Percentiles rank a stretch among this genome's conserved stretches.
These are phyloP conservation scores for Tokudaia muenninki DNA, from an alignment of 2,797 vertebrate genomes.

Conservation along the genomic window DNA sequence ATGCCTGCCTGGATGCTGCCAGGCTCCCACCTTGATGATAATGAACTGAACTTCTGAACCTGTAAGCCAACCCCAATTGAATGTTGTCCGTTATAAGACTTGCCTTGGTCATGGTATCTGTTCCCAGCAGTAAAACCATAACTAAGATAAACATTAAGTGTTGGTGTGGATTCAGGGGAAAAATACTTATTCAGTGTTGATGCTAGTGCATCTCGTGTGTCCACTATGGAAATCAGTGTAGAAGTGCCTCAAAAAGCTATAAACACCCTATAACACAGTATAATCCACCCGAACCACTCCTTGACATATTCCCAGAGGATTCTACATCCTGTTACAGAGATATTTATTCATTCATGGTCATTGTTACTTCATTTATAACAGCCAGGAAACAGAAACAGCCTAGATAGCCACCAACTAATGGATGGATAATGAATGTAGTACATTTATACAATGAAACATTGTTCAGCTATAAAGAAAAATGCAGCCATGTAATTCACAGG, in stretches of 20 bases:
- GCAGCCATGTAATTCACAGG: background rate
- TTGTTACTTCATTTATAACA: background rate
- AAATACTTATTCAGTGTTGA: background rate
- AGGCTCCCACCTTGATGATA: no score
- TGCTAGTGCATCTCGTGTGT: background rate
- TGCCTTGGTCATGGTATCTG: no score
- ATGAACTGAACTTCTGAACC: no score
- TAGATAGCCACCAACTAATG: background rate
- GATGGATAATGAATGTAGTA: background rate
- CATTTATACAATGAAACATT: background rate
- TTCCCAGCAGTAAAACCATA: no score
- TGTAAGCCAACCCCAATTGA: no score
- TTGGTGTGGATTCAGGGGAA: background rate
- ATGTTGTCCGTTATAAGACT: no score
- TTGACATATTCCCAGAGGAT: background rate
- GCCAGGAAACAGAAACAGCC: background rate
- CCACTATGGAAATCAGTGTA: background rate
- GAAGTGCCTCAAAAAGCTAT: background rate
- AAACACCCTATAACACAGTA: background rate
- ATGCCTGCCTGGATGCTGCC: no score
- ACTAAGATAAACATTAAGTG: no score
- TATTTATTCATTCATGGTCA: background rate
- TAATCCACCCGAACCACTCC: background rate
- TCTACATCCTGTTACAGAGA: background rate
- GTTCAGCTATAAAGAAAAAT: background rate